These are phyloP conservation scores for Anarsia innoxiella DNA, from an alignment of 2,888 invertebrate genomes.

Conservation along the genomic window DNA sequence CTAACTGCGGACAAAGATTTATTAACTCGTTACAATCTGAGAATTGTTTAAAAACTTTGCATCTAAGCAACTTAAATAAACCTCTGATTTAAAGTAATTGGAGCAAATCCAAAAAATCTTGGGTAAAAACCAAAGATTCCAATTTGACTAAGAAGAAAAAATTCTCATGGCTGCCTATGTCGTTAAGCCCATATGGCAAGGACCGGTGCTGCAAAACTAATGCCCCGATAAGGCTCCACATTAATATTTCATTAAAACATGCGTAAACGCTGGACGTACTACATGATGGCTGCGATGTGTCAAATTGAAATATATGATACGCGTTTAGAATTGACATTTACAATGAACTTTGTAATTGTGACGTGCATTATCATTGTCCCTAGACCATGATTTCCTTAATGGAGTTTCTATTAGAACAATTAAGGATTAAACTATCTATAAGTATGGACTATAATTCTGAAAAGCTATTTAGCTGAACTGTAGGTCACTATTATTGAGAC, in stretches of 20 bases:
- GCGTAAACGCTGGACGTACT: slow-evolving; percentile 27
- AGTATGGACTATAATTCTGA: no score
- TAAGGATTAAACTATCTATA: no score
- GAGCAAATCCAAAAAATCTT: background rate
- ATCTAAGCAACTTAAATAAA: background rate
- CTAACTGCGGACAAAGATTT: slow-evolving; percentile 22
- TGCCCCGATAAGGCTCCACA: slow-evolving; percentile 34
- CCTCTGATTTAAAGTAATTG: no score
- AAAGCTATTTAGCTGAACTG: no score
- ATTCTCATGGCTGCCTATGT: no score
- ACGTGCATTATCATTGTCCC: slow-evolving; percentile 15
- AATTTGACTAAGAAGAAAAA: slow-evolving; percentile 9
- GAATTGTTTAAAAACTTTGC: background rate
- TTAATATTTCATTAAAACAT: slow-evolving; percentile 49
- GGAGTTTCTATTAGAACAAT: no score
- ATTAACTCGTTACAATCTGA: slow-evolving; percentile 31
- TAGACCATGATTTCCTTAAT: no score
- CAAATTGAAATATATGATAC: slow-evolving; percentile 53
- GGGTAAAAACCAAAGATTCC: slow-evolving; percentile 4
- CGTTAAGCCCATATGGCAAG: slow-evolving; percentile 29
- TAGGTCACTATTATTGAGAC: no score
- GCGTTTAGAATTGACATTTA: slow-evolving; percentile 40
- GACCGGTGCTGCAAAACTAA: slow-evolving; percentile 26
- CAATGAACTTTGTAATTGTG: slow-evolving; percentile 23
- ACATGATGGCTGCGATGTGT: slow-evolving; percentile 45